Base-by-base conservation (phyloP, 1,140 invertebrate genomes). In the Drosophila kanapiae region DNA sequence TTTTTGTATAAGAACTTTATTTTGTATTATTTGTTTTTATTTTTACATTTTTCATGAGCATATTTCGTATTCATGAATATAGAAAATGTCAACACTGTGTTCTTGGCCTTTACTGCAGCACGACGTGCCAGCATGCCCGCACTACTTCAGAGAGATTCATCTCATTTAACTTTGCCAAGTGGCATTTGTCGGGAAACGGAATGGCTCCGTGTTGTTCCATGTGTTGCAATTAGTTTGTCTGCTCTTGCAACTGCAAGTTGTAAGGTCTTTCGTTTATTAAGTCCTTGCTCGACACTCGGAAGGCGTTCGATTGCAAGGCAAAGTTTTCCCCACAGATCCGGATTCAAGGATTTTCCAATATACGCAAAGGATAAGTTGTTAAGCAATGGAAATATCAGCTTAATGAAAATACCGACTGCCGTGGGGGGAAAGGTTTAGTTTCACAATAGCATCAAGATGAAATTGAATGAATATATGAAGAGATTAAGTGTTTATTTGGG, bases 221-320 rank as follows among this genome's bases (percentile, higher is more conserved):
- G 63, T 87, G 71, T 67, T 69, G 76, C 83, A 87, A 82, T 83
- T 86, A 79, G 79, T 82, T 79, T 78, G 78, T 68, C 75, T 78
- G 67, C 61, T 18, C 61, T 18, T 71, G 65, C 65, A 71, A 35
- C 38, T 33, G 13, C 48, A 42, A 54, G 54, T 58, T 59, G 51
- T 68, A 16, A 60, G 42, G 59, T 68, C 61, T 49, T 43, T 42
- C 53, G 69, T 72, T 67, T 76, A 57, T 58, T 47, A 57, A 76
- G 61, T 47, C 11, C 45, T 38, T 38, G 37, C 58, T 4, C 23
- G 33, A 27, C 14, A 16, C 42, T 42, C 42, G 13, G 31, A 40
- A 72, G 67, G 53, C 42, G 53, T 72, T 72, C 53, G 31, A 71
- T 72, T 49, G 68, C 65, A 18, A 47, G 40, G 29, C 33, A 16